Evolutionary conservation across 2,113 vertebrate species (phyloP), one percentile per base, ranked within the genome.

Genomic region (Caloenas nicobarica): DNA sequence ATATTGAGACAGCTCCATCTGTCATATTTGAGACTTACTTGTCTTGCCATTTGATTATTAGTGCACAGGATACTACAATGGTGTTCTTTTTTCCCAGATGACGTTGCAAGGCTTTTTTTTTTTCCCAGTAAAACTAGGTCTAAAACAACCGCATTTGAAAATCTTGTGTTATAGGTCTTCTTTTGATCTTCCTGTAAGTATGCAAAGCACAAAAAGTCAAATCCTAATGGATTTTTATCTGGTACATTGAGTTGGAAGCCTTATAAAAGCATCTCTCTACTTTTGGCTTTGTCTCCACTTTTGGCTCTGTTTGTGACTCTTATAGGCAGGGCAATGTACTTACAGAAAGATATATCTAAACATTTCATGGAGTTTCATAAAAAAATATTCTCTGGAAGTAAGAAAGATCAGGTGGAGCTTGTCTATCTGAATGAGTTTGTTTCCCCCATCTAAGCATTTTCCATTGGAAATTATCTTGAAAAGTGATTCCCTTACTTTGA

Each of bases 121-220:
- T 46, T 10, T 18, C 44, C 18, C 42, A 92, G 40, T 81, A 86
- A 76, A 95, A 46, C 26, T 87, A 8, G 61, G 51, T 81, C 64
- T 91, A 54, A 92, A 89, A 33, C 62, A 81, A 46, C 65, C 33
- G 53, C 72, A 79, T 73, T 91, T 91, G 60, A 93, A 92, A 93
- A 86, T 61, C 22, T 73, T 79, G 71, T 62, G 79, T 66, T 54
- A 42, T 71, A 51, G 50, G 51, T 91, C 72, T 21, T 86, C 71
- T 92, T 94, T 95, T 94, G 90, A 92, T 95, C 83, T 89, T 94
- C 51, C 60, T 46, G 10, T 68, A 88, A 85, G 21, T 84, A 72
- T n/a, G 81, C 65, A 62, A 93, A 96, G 79, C 54, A 61, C 40
- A 88, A 65, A 80, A 89, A 89, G 56, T 80, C 64, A 89, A 96